Evolutionary conservation across 2,113 vertebrate genomes (phyloP), one percentile per base, ranked within the genome.

Genomic region (Glareola pratincola): DNA sequence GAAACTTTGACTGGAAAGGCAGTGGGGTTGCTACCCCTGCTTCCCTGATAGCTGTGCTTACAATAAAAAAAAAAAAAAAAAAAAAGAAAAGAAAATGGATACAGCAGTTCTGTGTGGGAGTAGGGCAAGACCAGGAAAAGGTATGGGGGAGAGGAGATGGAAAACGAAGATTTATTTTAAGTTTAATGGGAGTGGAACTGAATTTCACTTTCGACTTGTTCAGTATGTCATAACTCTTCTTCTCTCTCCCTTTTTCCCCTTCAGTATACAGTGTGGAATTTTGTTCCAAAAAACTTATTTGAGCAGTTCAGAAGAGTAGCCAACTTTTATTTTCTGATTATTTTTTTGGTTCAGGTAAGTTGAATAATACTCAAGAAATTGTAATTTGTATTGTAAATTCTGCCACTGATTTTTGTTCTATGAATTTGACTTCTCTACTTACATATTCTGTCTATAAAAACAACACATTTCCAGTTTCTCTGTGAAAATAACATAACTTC

Each of bases 251-350:
- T 76, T 94, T 87, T 94, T 72, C 17, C 78, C 66, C 82, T 97
- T 57, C 94, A 99, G 99, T 99, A 99, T 96, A 99, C 99, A 29
- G 92, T 99, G 86, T 99, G 99, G 99, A 99, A 99, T 98, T 99
- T 99, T 97, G 98, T 99, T 97, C 99, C 99, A 36, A 99, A 99
- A 98, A 99, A 99, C 98, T 98, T 99, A 96, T 99, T 99, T 96
- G 99, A 99, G 94, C 99, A 99, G 96, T 99, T 99, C 98, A 98
- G 99, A 98, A 99, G 99, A 98, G 98, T 99, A 98, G 99, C 99
- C 97, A 99, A 99, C 98, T 99, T 99, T 98, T 99, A 99, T 97
- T 99, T 99, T 97, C 99, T 99, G 96, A 99, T 99, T 87, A 99
- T 99, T 98, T 99, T 99, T 98, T 99, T 99, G 91, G 99, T 99